Conservation (phyloP, 1,140 invertebrate genomes). For the Belonocnema kinseyi region DNA sequence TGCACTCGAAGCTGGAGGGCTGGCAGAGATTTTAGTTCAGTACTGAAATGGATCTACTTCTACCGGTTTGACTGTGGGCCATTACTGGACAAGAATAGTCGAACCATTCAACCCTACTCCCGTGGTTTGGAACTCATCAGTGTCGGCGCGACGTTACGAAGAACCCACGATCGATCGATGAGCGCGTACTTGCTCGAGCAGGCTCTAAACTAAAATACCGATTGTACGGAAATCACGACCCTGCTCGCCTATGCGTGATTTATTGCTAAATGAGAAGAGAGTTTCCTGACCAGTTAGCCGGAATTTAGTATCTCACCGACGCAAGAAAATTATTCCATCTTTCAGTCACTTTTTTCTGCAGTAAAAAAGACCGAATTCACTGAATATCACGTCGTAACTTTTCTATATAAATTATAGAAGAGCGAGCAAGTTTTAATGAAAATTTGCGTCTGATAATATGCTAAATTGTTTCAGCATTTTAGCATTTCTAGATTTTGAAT, state of each 20-base stretch:
- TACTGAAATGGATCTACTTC: background rate
- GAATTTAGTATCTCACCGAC: slow-evolving; percentile 19
- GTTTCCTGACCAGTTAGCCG: slow-evolving; percentile 29
- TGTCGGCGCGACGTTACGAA: background rate
- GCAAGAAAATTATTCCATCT: slow-evolving; percentile 22
- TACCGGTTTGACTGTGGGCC: slow-evolving; percentile 1
- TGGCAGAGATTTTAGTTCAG: background rate
- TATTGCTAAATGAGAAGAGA: slow-evolving; percentile 27
- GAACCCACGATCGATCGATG: slow-evolving; percentile 21
- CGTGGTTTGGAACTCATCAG: slow-evolving; percentile 25
- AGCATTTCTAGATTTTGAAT: background rate
- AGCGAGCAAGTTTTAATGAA: slow-evolving; percentile 8
- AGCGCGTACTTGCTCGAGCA: slow-evolving; percentile 18
- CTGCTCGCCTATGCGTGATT: slow-evolving; percentile 29
- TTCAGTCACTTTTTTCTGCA: background rate
- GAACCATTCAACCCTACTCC: slow-evolving; percentile 29
- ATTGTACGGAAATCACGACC: slow-evolving; percentile 17
- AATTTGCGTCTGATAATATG: slow-evolving; percentile 19
- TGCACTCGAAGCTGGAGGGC: background rate
- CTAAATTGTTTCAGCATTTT: background rate
- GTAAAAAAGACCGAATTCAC: background rate
- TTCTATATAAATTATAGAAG: background rate
- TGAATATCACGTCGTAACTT: background rate
- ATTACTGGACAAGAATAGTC: slow-evolving; percentile 25
- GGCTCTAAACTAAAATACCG: slow-evolving; percentile 8